Percentiles rank a stretch among this genome's conserved stretches.
These are phyloP conservation scores for Oreochromis tanganicae DNA, from an alignment of 2,113 vertebrate species.

Conservation along the genomic window DNA sequence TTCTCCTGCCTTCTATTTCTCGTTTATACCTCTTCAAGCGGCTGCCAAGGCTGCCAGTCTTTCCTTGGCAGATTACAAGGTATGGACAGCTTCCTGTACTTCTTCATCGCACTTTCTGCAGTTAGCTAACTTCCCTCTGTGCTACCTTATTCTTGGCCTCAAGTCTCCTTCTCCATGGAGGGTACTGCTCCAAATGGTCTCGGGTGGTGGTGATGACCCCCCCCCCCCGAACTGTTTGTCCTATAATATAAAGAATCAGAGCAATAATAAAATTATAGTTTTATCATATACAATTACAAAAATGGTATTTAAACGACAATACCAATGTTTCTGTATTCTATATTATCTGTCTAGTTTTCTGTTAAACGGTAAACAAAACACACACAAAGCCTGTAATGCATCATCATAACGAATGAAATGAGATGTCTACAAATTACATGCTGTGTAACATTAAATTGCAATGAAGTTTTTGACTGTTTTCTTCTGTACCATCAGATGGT, in stretches of 20 bases:
- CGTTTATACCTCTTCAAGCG: neutral
- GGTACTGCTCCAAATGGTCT: neutral
- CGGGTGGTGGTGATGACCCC: neutral
- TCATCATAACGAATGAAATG: no score
- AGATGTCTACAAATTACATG: neutral
- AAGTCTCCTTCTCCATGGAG: neutral
- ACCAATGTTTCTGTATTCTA: neutral
- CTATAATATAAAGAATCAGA: neutral
- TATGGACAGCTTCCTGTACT: neutral
- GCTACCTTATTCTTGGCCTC: neutral
- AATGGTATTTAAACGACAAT: neutral
- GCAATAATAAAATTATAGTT: neutral
- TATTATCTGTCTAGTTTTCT: neutral
- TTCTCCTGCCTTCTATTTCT: neutral
- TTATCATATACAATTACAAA: neutral
- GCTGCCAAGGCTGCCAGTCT: neutral
- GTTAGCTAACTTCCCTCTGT: neutral
- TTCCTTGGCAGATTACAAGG: neutral
- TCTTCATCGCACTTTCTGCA: neutral
- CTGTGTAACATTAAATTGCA: neutral
- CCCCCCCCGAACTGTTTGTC: neutral
- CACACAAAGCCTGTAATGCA: no score
- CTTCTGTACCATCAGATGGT: neutral
- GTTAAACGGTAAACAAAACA: neutral
- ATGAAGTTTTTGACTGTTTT: neutral